phyloP scores from a whole-genome alignment of 1,140 invertebrate genomes.

The Drosophila persimilis region DNA sequence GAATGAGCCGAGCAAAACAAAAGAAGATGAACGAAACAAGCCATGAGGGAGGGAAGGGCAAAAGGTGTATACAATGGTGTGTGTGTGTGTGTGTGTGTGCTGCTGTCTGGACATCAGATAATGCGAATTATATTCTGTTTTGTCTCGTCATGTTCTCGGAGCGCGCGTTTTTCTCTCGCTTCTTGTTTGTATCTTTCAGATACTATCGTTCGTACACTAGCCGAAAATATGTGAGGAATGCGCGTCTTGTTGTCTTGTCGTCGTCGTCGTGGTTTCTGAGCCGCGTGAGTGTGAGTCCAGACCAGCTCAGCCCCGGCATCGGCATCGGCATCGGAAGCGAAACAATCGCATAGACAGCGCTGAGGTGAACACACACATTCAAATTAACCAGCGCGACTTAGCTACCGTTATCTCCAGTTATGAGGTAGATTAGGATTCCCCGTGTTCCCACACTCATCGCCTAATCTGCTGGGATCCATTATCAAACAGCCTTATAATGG shows the following conservation, averaged over 20 bases:
- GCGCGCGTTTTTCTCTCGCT: slow-evolving; percentile 31
- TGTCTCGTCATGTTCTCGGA: slow-evolving; percentile 48
- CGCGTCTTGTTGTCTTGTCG: slow-evolving; percentile 15
- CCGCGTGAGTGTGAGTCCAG: slow-evolving; percentile 2
- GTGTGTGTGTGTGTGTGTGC: slow-evolving; percentile 27
- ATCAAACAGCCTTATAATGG: too few relatives aligned
- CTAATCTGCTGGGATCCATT: neutral
- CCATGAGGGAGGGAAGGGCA: neutral
- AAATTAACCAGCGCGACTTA: neutral
- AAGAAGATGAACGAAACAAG: slow-evolving; percentile 27
- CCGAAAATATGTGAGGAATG: slow-evolving; percentile 59
- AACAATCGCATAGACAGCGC: slow-evolving; percentile 40
- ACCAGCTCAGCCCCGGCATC: slow-evolving; percentile 5
- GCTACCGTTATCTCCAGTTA: slow-evolving; percentile 18
- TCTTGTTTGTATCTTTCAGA: slow-evolving; percentile 41
- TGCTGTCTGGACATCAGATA: slow-evolving; percentile 56
- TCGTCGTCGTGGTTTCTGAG: slow-evolving; percentile 4
- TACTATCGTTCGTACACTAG: slow-evolving; percentile 38
- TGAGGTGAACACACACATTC: slow-evolving; percentile 39
- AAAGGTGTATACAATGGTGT: slow-evolving; percentile 27
- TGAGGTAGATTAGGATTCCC: slow-evolving; percentile 30
- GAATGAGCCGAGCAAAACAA: slow-evolving; percentile 65
- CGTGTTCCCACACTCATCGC: neutral
- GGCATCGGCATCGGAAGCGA: too few relatives aligned
- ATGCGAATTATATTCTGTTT: slow-evolving; percentile 57